Percentiles rank a stretch among this genome's conserved stretches.
phyloP scores from a whole-genome alignment of 2,888 invertebrate genomes.

The Dryobota labecula region DNA sequence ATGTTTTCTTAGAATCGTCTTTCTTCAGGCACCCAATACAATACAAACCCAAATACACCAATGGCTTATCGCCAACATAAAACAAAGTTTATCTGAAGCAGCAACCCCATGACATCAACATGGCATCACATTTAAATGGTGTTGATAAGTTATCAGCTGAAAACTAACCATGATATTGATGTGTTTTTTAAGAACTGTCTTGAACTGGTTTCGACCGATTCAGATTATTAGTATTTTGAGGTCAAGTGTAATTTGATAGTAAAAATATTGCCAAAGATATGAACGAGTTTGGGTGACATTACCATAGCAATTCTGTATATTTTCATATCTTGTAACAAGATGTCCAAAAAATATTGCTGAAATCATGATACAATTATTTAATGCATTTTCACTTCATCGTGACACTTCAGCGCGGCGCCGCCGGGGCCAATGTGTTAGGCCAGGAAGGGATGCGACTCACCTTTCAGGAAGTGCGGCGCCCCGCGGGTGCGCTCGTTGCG shows the following conservation, averaged over 20 bases:
- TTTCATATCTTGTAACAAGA: neutral
- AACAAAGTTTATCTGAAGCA: constrained; percentile 41
- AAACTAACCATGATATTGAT: constrained; percentile 48
- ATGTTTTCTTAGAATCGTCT: neutral
- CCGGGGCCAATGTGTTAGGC: too few species aligned
- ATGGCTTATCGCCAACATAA: constrained; percentile 38
- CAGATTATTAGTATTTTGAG: constrained; percentile 15
- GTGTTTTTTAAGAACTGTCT: constrained; percentile 23
- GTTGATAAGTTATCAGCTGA: constrained; percentile 53
- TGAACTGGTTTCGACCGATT: constrained; percentile 18
- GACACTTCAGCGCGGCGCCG: too few species aligned
- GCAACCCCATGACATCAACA: constrained; percentile 55
- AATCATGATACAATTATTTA: neutral
- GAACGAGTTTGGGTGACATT: neutral
- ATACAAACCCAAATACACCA: too few species aligned
- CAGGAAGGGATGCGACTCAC: too few species aligned
- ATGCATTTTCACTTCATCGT: neutral
- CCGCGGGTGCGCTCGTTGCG: too few species aligned
- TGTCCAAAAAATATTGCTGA: neutral
- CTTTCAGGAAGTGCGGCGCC: too few species aligned
- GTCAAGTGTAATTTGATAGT: constrained; percentile 14
- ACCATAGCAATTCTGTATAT: too few species aligned
- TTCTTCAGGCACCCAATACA: constrained; percentile 18
- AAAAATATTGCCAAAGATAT: neutral
- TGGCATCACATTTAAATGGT: constrained; percentile 22